Conservation (phyloP, 92 coral and sea anemone species). For the Ricordea florida region DNA sequence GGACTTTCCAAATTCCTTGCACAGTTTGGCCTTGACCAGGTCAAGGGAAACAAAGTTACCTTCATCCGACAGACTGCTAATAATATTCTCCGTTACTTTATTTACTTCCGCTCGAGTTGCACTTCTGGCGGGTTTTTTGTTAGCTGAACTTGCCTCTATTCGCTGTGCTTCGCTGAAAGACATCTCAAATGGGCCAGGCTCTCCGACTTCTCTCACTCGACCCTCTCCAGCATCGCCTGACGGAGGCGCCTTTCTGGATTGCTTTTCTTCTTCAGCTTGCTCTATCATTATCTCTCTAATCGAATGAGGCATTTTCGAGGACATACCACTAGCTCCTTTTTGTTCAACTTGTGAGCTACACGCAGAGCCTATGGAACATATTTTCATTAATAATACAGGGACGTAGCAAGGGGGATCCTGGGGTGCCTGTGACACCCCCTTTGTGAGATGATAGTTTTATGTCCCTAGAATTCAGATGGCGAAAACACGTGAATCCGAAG, state of each 20-base stretch:
- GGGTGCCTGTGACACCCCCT: too few species aligned
- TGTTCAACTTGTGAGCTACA: too few species aligned
- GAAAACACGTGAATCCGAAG: too few species aligned
- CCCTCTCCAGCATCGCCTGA: background rate
- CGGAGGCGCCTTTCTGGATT: background rate
- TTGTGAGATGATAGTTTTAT: too few species aligned
- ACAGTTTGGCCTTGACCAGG: slow-evolving; percentile 61
- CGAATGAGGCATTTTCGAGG: too few species aligned
- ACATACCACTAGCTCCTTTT: too few species aligned
- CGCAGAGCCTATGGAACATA: too few species aligned
- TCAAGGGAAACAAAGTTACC: slow-evolving; percentile 74
- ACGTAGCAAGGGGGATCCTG: too few species aligned
- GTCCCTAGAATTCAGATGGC: too few species aligned
- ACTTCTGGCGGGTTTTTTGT: background rate
- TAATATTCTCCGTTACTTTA: slow-evolving; percentile 53
- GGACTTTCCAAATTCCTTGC: slow-evolving; percentile 50
- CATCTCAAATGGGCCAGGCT: slow-evolving; percentile 58
- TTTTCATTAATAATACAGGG: too few species aligned
- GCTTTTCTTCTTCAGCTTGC: background rate
- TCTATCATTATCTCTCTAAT: background rate
- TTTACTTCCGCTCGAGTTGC: slow-evolving; percentile 44
- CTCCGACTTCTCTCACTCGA: slow-evolving; percentile 5
- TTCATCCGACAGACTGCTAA: slow-evolving; percentile 50
- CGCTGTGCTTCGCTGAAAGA: slow-evolving; percentile 37
- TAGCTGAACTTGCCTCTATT: background rate